Evolutionary conservation across 1,140 invertebrate species (phyloP).

Genomic region (Diachasma alloeum): DNA sequence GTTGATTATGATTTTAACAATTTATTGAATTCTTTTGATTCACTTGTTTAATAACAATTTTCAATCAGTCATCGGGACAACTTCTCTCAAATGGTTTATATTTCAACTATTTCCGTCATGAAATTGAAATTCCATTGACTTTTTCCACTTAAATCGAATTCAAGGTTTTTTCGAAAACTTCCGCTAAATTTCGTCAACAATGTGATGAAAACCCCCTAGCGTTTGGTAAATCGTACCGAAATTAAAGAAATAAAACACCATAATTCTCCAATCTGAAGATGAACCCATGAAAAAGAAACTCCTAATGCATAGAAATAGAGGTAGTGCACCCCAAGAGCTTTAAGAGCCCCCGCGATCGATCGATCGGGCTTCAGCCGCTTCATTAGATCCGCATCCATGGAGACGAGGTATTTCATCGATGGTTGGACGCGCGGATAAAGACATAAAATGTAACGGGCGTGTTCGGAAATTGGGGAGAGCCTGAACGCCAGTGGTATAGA

Average conservation of each 20-base stretch:
- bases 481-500: background rate
- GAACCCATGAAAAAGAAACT: background rate
- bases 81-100: too few relatives aligned
- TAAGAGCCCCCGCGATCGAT: background rate
- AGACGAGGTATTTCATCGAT: conserved; percentile 45
- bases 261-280: background rate
- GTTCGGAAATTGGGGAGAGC: background rate
- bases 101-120: too few relatives aligned
- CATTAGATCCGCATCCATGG: conserved; percentile 19
- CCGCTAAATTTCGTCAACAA: too few relatives aligned
- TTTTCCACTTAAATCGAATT: too few relatives aligned
- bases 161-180: too few relatives aligned
- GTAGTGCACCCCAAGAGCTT: background rate
- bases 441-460: conserved; percentile 59
- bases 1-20: too few relatives aligned
- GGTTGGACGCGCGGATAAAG: conserved; percentile 49
- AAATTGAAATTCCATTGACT: too few relatives aligned
- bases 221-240: too few relatives aligned
- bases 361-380: conserved; percentile 3
- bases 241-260: background rate
- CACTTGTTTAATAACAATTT: too few relatives aligned
- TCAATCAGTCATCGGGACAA: too few relatives aligned
- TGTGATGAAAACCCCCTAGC: too few relatives aligned
- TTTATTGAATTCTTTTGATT: too few relatives aligned
- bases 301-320: background rate